Evolutionary conservation across 2,797 vertebrate species (phyloP).

Genomic region (Platalea minor): DNA sequence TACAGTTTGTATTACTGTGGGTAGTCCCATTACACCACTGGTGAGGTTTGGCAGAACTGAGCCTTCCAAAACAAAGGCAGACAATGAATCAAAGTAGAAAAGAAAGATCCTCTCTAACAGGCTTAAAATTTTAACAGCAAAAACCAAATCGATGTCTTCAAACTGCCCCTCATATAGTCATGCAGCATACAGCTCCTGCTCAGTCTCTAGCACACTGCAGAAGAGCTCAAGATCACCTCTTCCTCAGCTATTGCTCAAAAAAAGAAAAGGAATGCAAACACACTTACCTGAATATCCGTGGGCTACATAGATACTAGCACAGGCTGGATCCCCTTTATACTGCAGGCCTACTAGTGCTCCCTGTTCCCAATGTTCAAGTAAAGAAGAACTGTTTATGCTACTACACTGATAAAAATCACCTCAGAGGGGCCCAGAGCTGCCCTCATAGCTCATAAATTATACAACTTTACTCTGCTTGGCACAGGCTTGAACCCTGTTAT

Average conservation of each 20-base stretch:
- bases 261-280: not conserved
- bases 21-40: not conserved
- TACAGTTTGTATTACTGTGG: not conserved
- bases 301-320: not conserved
- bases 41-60: not conserved
- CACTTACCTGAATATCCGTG: not conserved
- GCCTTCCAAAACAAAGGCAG: not conserved
- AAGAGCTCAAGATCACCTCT: not conserved
- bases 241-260: not conserved
- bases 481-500: slow-evolving; percentile 57
- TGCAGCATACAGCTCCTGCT: rapidly evolving
- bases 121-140: not conserved
- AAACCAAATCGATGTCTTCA: not conserved
- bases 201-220: not conserved
- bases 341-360: not conserved
- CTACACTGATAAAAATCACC: slow-evolving; percentile 51
- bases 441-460: slow-evolving; percentile 53
- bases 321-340: not conserved
- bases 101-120: not conserved
- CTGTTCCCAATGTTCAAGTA: not conserved
- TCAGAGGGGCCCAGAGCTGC: slow-evolving; percentile 34
- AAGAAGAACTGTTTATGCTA: slow-evolving; percentile 46
- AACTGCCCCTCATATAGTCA: not conserved
- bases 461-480: slow-evolving; percentile 36
- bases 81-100: not conserved